A percentile compares a stretch with the other conserved stretches of the same genome.
Evolutionary conservation across 2,797 vertebrate genomes (phyloP).

Genomic region (Hylomyscus alleni): DNA sequence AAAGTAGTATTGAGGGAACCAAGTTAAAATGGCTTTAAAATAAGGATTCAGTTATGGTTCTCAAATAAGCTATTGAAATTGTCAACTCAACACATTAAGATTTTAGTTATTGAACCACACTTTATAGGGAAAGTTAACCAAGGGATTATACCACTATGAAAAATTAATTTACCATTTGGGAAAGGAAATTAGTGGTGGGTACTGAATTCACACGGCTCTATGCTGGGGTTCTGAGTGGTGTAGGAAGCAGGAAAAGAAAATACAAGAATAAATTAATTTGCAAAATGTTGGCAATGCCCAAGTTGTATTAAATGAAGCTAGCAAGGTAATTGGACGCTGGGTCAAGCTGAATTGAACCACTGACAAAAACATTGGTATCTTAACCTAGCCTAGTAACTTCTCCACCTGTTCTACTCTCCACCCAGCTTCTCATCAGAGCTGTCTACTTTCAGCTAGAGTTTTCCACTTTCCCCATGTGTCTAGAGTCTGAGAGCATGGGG

Average conservation of each 20-base stretch:
- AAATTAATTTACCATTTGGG: constrained; percentile 42
- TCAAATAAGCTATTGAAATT: constrained; percentile 37
- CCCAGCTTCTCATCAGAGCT: background rate
- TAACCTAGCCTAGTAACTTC: background rate
- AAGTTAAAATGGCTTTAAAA: constrained; percentile 4
- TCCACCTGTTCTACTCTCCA: background rate
- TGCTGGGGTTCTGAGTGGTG: background rate
- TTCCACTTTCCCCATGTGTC: background rate
- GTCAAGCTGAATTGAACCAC: background rate
- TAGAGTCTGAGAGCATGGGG: background rate
- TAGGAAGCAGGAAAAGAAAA: constrained; percentile 42
- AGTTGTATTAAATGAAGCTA: background rate
- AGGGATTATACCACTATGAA: background rate
- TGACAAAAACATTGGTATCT: constrained; percentile 2
- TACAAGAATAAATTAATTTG: constrained; percentile 12
- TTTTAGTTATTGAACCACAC: background rate
- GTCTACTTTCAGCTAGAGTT: background rate
- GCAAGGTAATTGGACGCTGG: background rate
- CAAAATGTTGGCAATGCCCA: background rate
- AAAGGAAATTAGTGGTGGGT: constrained; percentile 30
- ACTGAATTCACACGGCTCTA: background rate
- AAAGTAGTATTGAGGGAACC: background rate
- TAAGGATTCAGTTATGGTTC: background rate
- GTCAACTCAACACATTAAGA: constrained; percentile 4
- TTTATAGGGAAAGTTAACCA: constrained; percentile 18